phyloP scores from a whole-genome alignment of 1,140 invertebrate species.

The Pachyrhynchus sulphureomaculatus region DNA sequence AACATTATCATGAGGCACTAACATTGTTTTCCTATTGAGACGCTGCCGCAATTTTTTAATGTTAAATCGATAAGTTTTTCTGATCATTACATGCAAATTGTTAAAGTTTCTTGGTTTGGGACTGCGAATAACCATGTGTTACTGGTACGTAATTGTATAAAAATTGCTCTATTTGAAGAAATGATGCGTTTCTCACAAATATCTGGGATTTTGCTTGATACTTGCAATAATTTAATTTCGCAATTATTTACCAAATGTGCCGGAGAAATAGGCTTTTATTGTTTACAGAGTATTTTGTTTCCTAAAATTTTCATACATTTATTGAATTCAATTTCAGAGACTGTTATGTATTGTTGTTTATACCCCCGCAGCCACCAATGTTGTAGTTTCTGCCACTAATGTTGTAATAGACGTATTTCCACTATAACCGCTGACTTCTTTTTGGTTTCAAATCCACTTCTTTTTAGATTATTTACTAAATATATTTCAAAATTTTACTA shows the following conservation, averaged over 20 bases:
- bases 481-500: too few relatives aligned
- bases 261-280: background rate
- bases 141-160: background rate
- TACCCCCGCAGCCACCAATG: too few relatives aligned
- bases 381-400: too few relatives aligned
- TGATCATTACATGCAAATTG: background rate
- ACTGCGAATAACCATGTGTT: conserved; percentile 1
- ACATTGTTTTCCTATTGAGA: background rate
- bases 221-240: background rate
- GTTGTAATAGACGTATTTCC: too few relatives aligned
- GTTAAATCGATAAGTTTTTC: background rate
- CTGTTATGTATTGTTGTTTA: background rate
- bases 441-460: too few relatives aligned
- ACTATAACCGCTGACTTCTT: too few relatives aligned
- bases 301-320: background rate
- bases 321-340: background rate
- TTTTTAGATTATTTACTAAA: too few relatives aligned
- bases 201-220: background rate
- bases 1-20: background rate
- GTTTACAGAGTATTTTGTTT: background rate
- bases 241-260: background rate
- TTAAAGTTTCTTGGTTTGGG: background rate
- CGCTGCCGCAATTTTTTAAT: background rate
- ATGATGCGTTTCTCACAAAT: background rate
- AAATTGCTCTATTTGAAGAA: background rate